Conservation (phyloP, 2,888 invertebrate genomes). For the Brachypalpus laphriformis region DNA sequence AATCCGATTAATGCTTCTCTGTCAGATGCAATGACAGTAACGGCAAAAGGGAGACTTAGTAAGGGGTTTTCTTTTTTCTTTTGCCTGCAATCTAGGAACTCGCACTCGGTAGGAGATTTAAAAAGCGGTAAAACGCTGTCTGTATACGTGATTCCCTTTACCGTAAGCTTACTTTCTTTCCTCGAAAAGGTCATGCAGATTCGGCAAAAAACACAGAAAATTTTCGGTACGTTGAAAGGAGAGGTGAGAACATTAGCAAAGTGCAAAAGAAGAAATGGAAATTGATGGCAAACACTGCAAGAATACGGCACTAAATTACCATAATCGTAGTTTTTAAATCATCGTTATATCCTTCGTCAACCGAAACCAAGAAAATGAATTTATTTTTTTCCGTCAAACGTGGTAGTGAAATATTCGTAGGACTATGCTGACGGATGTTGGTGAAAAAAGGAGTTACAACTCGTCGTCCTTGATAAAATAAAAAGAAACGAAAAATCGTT, state of each 20-base stretch:
- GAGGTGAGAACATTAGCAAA: conserved; percentile 64
- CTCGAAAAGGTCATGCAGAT: conserved; percentile 49
- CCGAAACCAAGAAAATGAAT: conserved; percentile 54
- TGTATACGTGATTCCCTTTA: conserved; percentile 31
- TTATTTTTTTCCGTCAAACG: not conserved
- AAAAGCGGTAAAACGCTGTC: not conserved
- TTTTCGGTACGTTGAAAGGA: conserved; percentile 18
- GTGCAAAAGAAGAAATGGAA: conserved; percentile 52
- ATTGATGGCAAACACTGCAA: conserved; percentile 71
- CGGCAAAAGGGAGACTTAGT: conserved; percentile 45
- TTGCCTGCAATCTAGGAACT: conserved; percentile 55
- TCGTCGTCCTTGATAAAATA: not conserved
- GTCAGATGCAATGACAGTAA: conserved; percentile 68
- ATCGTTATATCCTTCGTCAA: conserved; percentile 68
- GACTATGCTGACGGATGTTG: conserved; percentile 50
- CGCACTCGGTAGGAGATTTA: conserved; percentile 57
- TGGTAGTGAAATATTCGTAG: conserved; percentile 8
- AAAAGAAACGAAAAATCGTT: conserved; percentile 6
- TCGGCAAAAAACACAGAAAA: not conserved
- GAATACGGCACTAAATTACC: conserved; percentile 73
- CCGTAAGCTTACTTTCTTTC: conserved; percentile 30
- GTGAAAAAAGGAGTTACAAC: conserved; percentile 14
- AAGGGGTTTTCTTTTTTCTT: not conserved
- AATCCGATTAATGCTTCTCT: conserved; percentile 70
- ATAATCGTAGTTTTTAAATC: conserved; percentile 74